These are phyloP conservation scores for Lymantria monacha DNA, from an alignment of 2,888 invertebrate genomes.

Conservation along the genomic window DNA sequence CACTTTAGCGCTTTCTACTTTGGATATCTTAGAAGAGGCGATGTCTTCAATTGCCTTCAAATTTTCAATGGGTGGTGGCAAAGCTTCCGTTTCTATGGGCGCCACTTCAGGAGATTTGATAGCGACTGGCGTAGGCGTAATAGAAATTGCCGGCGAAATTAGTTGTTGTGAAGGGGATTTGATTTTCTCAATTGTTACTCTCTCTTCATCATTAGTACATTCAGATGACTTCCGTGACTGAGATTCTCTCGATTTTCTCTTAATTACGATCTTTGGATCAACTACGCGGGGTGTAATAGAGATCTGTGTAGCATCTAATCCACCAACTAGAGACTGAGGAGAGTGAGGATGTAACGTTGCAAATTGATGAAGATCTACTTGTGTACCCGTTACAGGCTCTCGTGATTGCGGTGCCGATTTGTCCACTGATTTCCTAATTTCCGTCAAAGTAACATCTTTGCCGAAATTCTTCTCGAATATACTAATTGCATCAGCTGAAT, in stretches of 20 bases:
- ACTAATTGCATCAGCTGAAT: constrained; percentile 74
- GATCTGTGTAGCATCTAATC: constrained; percentile 68
- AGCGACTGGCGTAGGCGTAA: constrained; percentile 48
- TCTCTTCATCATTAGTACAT: constrained; percentile 58
- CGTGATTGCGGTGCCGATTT: constrained; percentile 47
- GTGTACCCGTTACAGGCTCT: constrained; percentile 23
- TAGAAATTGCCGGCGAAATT: constrained; percentile 44
- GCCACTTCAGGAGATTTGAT: constrained; percentile 52
- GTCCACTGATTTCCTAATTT: constrained; percentile 75
- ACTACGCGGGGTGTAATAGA: constrained; percentile 65
- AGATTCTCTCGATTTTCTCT: constrained; percentile 60
- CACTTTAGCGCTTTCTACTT: constrained; percentile 22
- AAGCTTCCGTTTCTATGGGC: constrained; percentile 56
- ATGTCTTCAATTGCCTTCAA: constrained; percentile 52
- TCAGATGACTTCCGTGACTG: constrained; percentile 63
- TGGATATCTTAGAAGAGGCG: constrained; percentile 47
- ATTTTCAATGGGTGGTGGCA: constrained; percentile 58
- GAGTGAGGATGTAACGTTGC: constrained; percentile 64
- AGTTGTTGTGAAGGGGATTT: constrained; percentile 55
- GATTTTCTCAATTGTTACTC: constrained; percentile 61
- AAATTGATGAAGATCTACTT: constrained; percentile 66
- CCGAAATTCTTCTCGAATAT: constrained; percentile 77
- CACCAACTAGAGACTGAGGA: constrained; percentile 46
- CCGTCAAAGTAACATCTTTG: constrained; percentile 76
- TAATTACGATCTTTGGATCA: constrained; percentile 51